phyloP scores from a whole-genome alignment of 1,140 invertebrate genomes.

The Caenorhabditis briggsae region DNA sequence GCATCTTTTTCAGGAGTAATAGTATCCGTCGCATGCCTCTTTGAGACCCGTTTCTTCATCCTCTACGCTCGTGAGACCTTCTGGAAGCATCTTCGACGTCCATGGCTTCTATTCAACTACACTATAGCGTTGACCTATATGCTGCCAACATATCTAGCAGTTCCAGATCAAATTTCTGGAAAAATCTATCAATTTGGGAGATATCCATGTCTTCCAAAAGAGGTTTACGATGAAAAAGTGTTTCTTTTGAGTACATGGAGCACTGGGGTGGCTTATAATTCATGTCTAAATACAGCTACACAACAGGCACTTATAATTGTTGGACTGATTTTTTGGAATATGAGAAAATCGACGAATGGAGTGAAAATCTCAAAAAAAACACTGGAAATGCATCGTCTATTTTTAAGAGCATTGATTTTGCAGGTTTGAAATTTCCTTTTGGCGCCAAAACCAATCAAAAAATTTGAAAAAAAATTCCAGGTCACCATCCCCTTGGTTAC shows the following conservation, averaged over 20 bases:
- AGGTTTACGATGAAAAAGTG: slow-evolving; percentile 14
- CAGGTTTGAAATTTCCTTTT: neutral
- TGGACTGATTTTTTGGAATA: neutral
- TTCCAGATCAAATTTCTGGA: neutral
- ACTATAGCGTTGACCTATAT: neutral
- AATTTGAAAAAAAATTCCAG: neutral
- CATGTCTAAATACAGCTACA: neutral
- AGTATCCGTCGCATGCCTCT: neutral
- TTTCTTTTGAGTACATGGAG: slow-evolving; percentile 20
- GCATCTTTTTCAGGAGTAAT: neutral
- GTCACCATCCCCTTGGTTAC: neutral
- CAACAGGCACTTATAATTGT: neutral
- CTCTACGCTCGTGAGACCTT: neutral
- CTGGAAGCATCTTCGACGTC: slow-evolving; percentile 14
- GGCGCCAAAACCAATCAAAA: too few species aligned
- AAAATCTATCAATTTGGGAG: neutral
- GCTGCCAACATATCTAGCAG: neutral
- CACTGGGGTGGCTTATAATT: neutral
- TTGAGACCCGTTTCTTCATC: slow-evolving; percentile 34
- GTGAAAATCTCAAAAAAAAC: slow-evolving; percentile 24
- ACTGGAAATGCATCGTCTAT: neutral
- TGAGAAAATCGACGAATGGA: slow-evolving; percentile 5
- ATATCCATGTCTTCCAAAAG: slow-evolving; percentile 4
- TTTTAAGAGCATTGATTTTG: neutral
- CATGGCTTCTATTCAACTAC: neutral